Conservation (phyloP, 2,113 vertebrate species). For the Phycodurus eques region DNA sequence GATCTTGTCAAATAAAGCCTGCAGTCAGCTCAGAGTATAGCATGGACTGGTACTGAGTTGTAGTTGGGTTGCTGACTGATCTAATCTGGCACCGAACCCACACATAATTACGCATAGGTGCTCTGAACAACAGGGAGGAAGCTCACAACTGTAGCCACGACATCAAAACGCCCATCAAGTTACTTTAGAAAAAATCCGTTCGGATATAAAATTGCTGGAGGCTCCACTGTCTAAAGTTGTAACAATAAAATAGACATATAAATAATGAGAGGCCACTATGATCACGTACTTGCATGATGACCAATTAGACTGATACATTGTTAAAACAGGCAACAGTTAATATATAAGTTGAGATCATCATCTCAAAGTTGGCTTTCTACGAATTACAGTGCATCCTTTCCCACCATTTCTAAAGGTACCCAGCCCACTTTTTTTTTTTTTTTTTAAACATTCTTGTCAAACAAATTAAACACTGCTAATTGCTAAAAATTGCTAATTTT, state of each 20-base stretch:
- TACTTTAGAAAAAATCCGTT: not conserved
- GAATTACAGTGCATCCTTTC: no score
- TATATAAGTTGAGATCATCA: no score
- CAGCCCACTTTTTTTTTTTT: no score
- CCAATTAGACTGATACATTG: not conserved
- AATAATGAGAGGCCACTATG: not conserved
- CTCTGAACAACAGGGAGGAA: conserved; percentile 1
- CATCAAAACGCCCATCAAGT: not conserved
- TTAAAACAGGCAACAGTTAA: not conserved
- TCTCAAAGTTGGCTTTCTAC: no score
- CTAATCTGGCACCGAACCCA: not conserved
- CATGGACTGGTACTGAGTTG: conserved; percentile 2
- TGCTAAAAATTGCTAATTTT: no score
- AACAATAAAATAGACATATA: not conserved
- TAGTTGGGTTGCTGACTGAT: not conserved
- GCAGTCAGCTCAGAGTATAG: not conserved
- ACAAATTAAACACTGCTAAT: no score
- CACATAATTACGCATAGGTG: conserved; percentile 6
- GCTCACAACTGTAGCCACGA: not conserved
- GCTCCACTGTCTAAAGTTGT: not conserved
- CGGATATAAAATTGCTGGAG: not conserved
- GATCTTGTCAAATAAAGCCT: conserved; percentile 4
- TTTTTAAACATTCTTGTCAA: no score
- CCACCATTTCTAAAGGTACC: no score
- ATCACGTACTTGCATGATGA: not conserved